Evolutionary conservation across 2,888 invertebrate genomes (phyloP), one percentile per base, ranked within the genome.

Genomic region (Melolontha melolontha): DNA sequence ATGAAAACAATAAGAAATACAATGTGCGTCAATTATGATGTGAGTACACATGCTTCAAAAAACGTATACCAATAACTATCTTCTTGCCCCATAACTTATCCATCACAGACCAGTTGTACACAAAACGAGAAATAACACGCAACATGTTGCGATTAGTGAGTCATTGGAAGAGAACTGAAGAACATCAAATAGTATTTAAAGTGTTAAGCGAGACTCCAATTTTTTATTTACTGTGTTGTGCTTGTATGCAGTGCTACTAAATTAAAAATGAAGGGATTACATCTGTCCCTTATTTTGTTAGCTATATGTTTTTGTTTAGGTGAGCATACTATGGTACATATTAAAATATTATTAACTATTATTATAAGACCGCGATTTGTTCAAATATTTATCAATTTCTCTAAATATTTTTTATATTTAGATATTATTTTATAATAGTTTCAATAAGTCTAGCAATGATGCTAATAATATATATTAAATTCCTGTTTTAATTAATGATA

Each of bases 131-230:
- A 39, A 12, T 16, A 39, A 39, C 40, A 54, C 10, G 14, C 14
- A 16, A 39, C n/a, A 12, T 12, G 40, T 55, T 62, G 59, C 34
- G 59, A 47, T 47, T 62, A 29, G 59, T 62, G 47, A 62, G 34
- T 62, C 59, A 62, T 27, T 27, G 14, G 17, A 42, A 57, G 57
- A 57, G 34, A 6, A 2, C 42, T 11, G 47, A 16, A 49, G 29
- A 34, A 49, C 47, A 62, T 39, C 34, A 34, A 47, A 62, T 49
- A 62, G 59, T 62, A 62, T 62, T 62, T 62, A 62, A 62, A 16
- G 16, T 39, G 59, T 2, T 34, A 44, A 10, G 14, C 59, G 16
- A 34, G 47, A 62, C 12, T 62, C 34, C 10, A 11, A 34, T 34
- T 62, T 47, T 62, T 62, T 34, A 62, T 47, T 62, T 34, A 34